Evolutionary conservation across 2,113 vertebrate genomes (phyloP), one percentile per base, ranked within the genome.

Genomic region (Pelecanoides urinatrix): DNA sequence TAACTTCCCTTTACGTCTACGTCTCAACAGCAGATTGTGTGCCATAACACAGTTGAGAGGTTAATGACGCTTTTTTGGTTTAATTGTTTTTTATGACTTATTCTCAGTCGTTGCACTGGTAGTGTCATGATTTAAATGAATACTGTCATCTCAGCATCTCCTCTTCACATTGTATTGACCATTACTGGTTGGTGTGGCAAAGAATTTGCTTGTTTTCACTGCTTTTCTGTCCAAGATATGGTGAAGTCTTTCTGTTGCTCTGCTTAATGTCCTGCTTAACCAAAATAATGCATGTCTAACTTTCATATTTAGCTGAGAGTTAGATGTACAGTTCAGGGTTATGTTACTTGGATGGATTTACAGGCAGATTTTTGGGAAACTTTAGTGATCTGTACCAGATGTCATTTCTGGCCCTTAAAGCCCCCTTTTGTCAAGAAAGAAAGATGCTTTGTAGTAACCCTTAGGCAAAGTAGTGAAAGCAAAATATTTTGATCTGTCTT

Each of bases 401-500:
- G 94, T 87, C 79, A 82, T 65, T 95, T 89, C 86, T 92, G 87
- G 68, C 85, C 84, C 29, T 84, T 74, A 40, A 7, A 81, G 40
- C 38, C 56, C 49, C 17, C 15, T 94, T 77, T 91, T 91, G 76
- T 91, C 83, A 78, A 74, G 80, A 84, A 88, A 82, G 66, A 91
- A 86, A n/a, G 65, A 65, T 82, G 44, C 8, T 96, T 81, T 58
- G 36, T 91, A 90, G 79, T 90, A 93, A 85, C 49, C 71, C 62
- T 76, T 87, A n/a, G 36, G 90, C 92, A 82, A 90, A 95, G 53
- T 75, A 90, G 53, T 6, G 8, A 75, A 95, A 80, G 36, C 58
- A 86, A 90, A 96, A 93, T 93, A 82, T 92, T 96, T 97, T 93
- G 29, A 40, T 95, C 47, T 49, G 7, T 87, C 27, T 75, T 73